Conservation (phyloP, 53 echinoderm and acorn worm species). For the Antedon mediterranea region DNA sequence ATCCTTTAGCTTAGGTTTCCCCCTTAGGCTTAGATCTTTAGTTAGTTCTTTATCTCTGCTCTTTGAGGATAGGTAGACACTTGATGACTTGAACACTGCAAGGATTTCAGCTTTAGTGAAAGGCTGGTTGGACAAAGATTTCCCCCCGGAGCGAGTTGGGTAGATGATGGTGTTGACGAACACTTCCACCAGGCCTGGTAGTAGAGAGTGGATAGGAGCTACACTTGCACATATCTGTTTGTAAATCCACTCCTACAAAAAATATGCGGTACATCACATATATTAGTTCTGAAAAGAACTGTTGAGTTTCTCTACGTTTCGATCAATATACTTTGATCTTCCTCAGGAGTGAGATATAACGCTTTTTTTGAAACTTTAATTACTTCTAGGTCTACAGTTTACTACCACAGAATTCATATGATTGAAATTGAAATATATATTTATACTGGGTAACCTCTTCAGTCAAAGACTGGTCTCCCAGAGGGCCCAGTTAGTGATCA, state of each 20-base stretch:
- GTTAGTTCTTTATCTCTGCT: neutral
- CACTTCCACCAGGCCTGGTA: conserved; percentile 82
- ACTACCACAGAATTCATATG: no score
- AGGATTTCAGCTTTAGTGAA: conserved; percentile 85
- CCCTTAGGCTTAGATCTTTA: conserved; percentile 29
- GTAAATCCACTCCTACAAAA: conserved; percentile 84
- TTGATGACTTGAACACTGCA: conserved; percentile 41
- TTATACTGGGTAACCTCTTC: no score
- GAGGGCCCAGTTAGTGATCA: no score
- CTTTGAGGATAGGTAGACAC: neutral
- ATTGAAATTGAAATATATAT: no score
- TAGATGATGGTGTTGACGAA: conserved; percentile 79
- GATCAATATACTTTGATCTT: no score
- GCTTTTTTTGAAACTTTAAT: no score
- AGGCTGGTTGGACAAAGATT: conserved; percentile 58
- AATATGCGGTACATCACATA: no score
- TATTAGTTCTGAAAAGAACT: no score
- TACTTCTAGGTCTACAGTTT: no score
- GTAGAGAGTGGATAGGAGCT: conserved; percentile 76
- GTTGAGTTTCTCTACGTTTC: no score
- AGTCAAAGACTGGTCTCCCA: no score
- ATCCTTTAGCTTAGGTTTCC: conserved; percentile 15
- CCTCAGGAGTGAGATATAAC: no score
- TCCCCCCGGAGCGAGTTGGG: conserved; percentile 64
- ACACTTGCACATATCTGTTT: conserved; percentile 75